Conservation (phyloP, 53 echinoderm and acorn worm genomes). For the Stichopus horrens region DNA sequence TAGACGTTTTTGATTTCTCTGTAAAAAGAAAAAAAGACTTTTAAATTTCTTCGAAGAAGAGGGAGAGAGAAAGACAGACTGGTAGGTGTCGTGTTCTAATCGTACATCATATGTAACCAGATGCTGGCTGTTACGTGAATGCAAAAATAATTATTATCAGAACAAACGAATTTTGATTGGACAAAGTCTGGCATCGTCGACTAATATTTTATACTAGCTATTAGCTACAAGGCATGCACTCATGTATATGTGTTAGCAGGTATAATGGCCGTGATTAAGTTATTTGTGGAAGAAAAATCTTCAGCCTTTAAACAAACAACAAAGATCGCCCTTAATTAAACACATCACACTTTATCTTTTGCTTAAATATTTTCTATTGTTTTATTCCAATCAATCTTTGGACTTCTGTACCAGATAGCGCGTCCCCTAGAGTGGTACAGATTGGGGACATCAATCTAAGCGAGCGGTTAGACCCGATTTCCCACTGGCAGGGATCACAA, state of each 20-base stretch:
- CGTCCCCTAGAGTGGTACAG: conserved; percentile 6
- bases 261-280: conserved; percentile 22
- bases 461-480: neutral
- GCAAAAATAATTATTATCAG: no score
- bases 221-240: no score
- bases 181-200: no score
- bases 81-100: no score
- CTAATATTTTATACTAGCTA: no score
- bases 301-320: neutral
- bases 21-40: no score
- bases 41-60: no score
- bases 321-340: neutral
- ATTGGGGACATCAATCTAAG: neutral
- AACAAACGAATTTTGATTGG: no score
- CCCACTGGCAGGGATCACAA: conserved; percentile 10
- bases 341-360: conserved; percentile 1
- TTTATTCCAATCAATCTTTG: conserved; percentile 27
- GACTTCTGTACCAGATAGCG: conserved; percentile 22
- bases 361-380: conserved; percentile 26
- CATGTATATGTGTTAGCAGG: neutral
- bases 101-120: no score
- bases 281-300: neutral
- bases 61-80: no score
- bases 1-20: no score
- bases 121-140: no score